Base-by-base conservation (phyloP, 2,113 vertebrate species). In the Limanda limanda region DNA sequence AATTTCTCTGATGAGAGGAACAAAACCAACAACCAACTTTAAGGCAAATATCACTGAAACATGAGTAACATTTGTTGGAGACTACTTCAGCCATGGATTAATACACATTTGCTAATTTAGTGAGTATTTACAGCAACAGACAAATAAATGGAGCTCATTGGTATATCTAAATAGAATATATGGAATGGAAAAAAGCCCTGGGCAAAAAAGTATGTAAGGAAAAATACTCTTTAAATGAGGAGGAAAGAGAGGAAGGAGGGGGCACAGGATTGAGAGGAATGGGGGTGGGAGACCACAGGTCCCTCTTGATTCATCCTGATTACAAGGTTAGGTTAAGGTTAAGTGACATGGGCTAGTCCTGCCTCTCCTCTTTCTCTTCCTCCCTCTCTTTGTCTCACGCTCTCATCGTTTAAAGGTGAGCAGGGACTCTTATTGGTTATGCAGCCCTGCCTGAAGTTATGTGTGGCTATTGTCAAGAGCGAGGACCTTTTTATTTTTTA, bases 391-490 rank as follows among this genome's bases (percentile, higher is more conserved):
- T 48, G 74, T 83, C 73, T 78, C 76, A 69, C 81, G 76, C 78
- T 81, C 82, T 92, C 92, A 91, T 94, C 93, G 83, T 94, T 94
- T 90, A 96, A 96, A 95, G 96, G 95, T 96, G 95, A 96, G 95
- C 95, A 86, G 94, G 95, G 96, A 96, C 94, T 93, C 96, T 94
- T 92, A 93, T 85, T 94, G 95, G 92, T 95, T 96, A 95, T 94
- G 95, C 93, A 93, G 95, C 94, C 92, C 94, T 94, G 89, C 92
- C 92, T 92, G 84, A 96, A 97, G 96, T 96, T 93, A 96, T 94
- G 95, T 88, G 89, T 94, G 95, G 94, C 95, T 86, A 94, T 96
- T 96, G 96, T 97, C 97, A 97, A 97, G 96, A 97, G 96, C 95
- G 94, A 94, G 95, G 96, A 97, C 96, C 95, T 96, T 94, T 95